phyloP scores from a whole-genome alignment of 2,113 vertebrate genomes.

The Lucifuga dentata region DNA sequence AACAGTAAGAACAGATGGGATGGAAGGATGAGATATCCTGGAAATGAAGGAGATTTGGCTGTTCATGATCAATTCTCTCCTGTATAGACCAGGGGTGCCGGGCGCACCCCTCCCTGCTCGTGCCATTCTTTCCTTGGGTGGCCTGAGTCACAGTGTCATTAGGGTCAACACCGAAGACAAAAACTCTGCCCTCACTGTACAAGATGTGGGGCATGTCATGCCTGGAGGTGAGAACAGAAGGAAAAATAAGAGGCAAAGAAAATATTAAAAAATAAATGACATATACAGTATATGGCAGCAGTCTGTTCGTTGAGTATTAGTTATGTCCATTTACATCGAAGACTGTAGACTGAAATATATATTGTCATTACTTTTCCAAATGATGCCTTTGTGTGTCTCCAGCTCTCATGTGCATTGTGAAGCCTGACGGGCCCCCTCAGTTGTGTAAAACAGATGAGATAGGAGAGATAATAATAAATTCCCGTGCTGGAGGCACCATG shows the following conservation, averaged over 20 bases:
- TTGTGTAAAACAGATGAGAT: slow-evolving; percentile 98
- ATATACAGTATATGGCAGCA: neutral
- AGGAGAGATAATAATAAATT: slow-evolving; percentile 97
- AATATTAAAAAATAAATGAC: neutral
- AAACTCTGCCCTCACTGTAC: slow-evolving; percentile 96
- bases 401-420: slow-evolving; percentile 98
- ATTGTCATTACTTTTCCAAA: neutral
- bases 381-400: slow-evolving; percentile 34
- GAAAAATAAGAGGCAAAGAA: slow-evolving; percentile 2
- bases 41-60: neutral
- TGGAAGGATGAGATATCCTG: neutral
- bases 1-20: slow-evolving; percentile 30
- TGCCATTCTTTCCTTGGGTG: slow-evolving; percentile 94
- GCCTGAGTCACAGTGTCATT: slow-evolving; percentile 95
- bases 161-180: slow-evolving; percentile 98
- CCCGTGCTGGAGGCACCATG: slow-evolving; percentile 92
- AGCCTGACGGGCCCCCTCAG: slow-evolving; percentile 91
- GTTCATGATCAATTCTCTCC: slow-evolving; percentile 23
- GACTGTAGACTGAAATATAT: neutral
- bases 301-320: no score
- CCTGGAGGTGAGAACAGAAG: slow-evolving; percentile 89
- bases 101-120: slow-evolving; percentile 94
- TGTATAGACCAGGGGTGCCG: slow-evolving; percentile 89
- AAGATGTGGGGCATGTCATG: slow-evolving; percentile 98
- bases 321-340: no score